Evolutionary conservation across 2,113 vertebrate genomes (phyloP).

Genomic region (Vulpes vulpes): DNA sequence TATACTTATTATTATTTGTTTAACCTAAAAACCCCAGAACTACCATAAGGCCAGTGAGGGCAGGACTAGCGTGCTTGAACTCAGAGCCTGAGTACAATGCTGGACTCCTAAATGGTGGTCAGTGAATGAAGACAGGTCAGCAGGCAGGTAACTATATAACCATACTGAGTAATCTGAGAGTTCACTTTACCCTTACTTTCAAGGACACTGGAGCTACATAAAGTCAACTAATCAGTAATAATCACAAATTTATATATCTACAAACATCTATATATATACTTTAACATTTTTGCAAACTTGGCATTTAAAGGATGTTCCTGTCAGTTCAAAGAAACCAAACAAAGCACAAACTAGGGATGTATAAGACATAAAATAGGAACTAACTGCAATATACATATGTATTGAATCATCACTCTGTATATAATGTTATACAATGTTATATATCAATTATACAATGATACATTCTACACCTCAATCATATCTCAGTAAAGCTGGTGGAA

Average conservation of each 20-base stretch:
- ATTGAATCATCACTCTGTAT: background rate
- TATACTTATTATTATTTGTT: background rate
- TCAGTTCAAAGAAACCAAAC: background rate
- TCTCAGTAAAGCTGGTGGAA: too few relatives aligned
- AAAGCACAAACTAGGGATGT: background rate
- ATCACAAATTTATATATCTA: background rate
- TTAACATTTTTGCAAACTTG: background rate
- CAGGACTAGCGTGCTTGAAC: background rate
- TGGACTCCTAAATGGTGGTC: background rate
- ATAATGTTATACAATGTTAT: background rate
- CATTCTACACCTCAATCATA: background rate
- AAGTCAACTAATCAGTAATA: background rate
- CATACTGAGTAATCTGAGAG: fast-evolving
- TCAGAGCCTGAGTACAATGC: background rate
- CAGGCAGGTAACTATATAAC: background rate
- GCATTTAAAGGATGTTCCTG: background rate
- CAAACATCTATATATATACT: background rate
- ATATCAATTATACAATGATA: background rate
- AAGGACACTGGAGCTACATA: background rate
- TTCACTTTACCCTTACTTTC: background rate
- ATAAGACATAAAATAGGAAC: background rate
- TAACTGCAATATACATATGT: background rate
- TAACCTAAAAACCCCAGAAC: background rate
- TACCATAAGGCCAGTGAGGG: background rate
- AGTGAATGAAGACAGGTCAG: background rate